Percentiles rank a stretch among this genome's conserved stretches.
Conservation (phyloP, 2,888 invertebrate genomes). For the Epicampocera succincta region DNA sequence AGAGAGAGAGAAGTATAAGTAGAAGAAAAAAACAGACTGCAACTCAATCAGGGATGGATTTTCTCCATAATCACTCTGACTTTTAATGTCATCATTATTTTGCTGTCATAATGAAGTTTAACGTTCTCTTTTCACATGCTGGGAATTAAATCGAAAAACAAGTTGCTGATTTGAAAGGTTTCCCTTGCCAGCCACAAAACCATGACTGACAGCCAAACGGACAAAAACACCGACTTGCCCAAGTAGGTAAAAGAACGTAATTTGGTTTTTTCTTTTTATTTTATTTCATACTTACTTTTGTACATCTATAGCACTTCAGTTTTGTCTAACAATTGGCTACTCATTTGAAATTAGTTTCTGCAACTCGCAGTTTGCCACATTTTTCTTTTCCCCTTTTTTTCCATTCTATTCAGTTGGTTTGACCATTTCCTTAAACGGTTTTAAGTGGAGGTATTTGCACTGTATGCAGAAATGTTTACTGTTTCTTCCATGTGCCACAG, state of each 20-base stretch:
- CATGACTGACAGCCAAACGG: slow-evolving; percentile 27
- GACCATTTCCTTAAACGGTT: slow-evolving; percentile 59
- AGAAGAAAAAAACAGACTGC: no score
- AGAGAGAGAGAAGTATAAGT: slow-evolving; percentile 2
- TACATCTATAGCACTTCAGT: slow-evolving; percentile 3
- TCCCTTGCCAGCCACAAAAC: slow-evolving; percentile 62
- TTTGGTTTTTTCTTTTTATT: slow-evolving; percentile 29
- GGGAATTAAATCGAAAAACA: slow-evolving; percentile 50
- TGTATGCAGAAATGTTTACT: slow-evolving; percentile 34
- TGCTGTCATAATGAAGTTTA: slow-evolving; percentile 39
- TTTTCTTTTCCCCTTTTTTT: slow-evolving; percentile 31
- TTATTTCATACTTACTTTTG: background rate
- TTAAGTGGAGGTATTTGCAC: slow-evolving; percentile 18
- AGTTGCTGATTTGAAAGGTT: slow-evolving; percentile 62
- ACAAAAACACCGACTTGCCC: slow-evolving; percentile 11
- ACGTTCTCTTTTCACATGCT: background rate
- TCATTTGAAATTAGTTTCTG: slow-evolving; percentile 48
- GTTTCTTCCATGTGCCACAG: slow-evolving; percentile 54
- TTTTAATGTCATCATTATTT: background rate
- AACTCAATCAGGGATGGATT: background rate
- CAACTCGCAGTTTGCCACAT: slow-evolving; percentile 23
- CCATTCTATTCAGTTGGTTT: slow-evolving; percentile 33
- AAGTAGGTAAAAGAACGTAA: slow-evolving; percentile 46
- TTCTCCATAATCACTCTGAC: background rate
- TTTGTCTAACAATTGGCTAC: slow-evolving; percentile 43